Evolutionary conservation across 2,888 invertebrate genomes (phyloP), one percentile per base, ranked within the genome.

Genomic region (Cantharis flavilabris): DNA sequence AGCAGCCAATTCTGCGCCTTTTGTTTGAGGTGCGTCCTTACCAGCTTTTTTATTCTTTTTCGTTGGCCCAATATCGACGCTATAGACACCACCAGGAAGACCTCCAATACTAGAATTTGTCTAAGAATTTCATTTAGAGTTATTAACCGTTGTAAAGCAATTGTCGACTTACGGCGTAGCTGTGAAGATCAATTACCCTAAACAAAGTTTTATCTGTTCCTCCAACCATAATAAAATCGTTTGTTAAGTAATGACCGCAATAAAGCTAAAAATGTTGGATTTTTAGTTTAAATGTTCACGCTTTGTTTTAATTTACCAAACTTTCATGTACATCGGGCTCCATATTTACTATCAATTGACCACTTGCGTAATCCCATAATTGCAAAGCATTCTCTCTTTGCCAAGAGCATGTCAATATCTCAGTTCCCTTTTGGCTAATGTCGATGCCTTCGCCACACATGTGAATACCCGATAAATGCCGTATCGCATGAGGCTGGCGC

Each of bases 371-470:
- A 85, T 93, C 93, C 91, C 92, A 94, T 23, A 93, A 81, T 85
- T 93, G 92, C 77, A 93, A 88, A 64, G 90, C 87, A 81, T 92
- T 89, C 78, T 90, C 89, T 69, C 90, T 90, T 88, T 92, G 92
- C 91, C 92, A 94, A 28, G 92, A 89, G 83, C 92, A 93, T 9
- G 92, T 92, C 73, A 93, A 85, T 81, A 75, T 73, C 64, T 77
- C 76, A 0, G 73, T 77, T 65, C 75, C 76, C 30, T 72, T 77
- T 11, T 64, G 49, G 28, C 75, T 92, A 76, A 94, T 92, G 83
- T 93, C 92, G 30, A 94, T 84, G 0, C 93, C 93, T 85, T 94
- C 93, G 0, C 93, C 94, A 82, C 92, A 92, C 76, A 94, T 90
- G 80, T 92, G 92, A 20, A 92, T 89, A 2, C 92, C 93, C 1